Percentiles rank a stretch among this genome's conserved stretches.
These are phyloP conservation scores for Catocala fraxini DNA, from an alignment of 2,888 invertebrate genomes.

Conservation along the genomic window DNA sequence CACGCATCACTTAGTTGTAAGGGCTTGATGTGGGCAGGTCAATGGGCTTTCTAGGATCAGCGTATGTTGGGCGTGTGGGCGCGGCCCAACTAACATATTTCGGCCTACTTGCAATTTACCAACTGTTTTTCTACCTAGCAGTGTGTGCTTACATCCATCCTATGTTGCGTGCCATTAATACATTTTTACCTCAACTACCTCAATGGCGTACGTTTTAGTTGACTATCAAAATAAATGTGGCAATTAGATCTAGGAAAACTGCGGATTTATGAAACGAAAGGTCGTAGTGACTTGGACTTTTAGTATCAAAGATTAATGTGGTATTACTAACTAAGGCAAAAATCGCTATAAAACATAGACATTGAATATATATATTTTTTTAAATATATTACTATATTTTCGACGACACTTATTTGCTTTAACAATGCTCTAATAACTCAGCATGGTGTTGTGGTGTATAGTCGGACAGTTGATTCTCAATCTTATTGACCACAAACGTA, in stretches of 20 bases:
- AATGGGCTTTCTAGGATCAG: slow-evolving; percentile 67
- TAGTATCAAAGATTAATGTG: too few relatives aligned
- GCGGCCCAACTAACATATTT: slow-evolving; percentile 65
- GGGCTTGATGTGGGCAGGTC: slow-evolving; percentile 65
- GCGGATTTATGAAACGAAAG: too few relatives aligned
- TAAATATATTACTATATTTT: too few relatives aligned
- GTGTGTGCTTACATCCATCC: slow-evolving; percentile 62
- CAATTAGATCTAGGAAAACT: slow-evolving; percentile 9
- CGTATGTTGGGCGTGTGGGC: slow-evolving; percentile 61
- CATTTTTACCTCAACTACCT: slow-evolving; percentile 44
- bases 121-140: slow-evolving; percentile 59
- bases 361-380: too few relatives aligned
- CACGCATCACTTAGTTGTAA: slow-evolving; percentile 38
- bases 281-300: too few relatives aligned
- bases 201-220: slow-evolving; percentile 23
- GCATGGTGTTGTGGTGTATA: too few relatives aligned
- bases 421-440: too few relatives aligned
- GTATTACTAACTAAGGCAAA: too few relatives aligned
- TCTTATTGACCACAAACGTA: background rate
- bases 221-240: slow-evolving; percentile 34
- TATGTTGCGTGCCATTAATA: slow-evolving; percentile 45
- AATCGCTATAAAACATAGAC: too few relatives aligned
- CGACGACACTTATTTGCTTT: too few relatives aligned
- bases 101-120: slow-evolving; percentile 74
- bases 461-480: too few relatives aligned